Conservation (phyloP, 2,113 vertebrate species). For the Aptenodytes patagonicus region DNA sequence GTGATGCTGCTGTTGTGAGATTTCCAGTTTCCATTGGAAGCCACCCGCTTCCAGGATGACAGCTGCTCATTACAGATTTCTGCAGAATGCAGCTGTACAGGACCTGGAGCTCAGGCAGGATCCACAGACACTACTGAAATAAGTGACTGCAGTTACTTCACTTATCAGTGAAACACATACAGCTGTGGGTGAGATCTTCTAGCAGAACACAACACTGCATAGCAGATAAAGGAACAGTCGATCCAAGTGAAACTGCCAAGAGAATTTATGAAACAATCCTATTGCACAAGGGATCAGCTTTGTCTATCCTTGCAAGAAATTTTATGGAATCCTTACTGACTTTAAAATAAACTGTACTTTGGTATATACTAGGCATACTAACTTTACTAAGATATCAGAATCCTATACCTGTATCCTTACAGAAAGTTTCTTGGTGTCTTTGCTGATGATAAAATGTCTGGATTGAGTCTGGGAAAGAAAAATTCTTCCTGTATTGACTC, state of each 20-base stretch:
- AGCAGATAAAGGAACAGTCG: not conserved
- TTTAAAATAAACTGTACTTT: not conserved
- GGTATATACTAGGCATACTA: not conserved
- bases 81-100: not conserved
- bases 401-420: not conserved
- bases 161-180: not conserved
- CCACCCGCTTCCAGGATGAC: not conserved
- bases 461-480: not conserved
- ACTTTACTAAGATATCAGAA: not conserved
- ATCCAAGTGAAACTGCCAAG: not conserved
- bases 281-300: not conserved
- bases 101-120: not conserved
- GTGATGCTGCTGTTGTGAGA: not conserved
- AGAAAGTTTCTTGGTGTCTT: not conserved
- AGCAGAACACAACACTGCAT: not conserved
- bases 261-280: not conserved
- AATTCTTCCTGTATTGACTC: not conserved
- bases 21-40: not conserved
- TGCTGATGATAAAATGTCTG: not conserved
- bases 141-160: not conserved
- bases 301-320: not conserved
- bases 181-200: not conserved
- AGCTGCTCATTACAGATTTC: not conserved
- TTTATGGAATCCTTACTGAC: not conserved
- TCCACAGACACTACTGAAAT: not conserved